Evolutionary conservation across 2,888 invertebrate genomes (phyloP), one percentile per base, ranked within the genome.

Genomic region (Trichogramma dendrolimi): DNA sequence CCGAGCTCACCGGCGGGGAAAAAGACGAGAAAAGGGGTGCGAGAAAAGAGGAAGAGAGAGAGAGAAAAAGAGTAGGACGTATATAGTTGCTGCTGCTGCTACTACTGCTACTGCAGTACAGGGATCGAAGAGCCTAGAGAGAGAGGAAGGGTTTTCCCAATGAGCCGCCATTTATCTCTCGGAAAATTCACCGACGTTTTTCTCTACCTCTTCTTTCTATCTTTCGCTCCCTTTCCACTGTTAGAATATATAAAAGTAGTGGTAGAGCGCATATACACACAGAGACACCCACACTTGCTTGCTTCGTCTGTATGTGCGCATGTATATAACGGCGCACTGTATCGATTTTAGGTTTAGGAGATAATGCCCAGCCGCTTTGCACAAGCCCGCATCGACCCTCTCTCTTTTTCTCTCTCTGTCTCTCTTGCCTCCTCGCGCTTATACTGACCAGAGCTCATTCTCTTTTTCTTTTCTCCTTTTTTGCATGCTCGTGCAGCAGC

Each of bases 321-420:
- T 46, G n/a, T 8, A 8, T 46, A 46, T 49, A 14, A 56, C 46
- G 47, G 62, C 69, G 67, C 70, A 69, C 68, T 71, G 72, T 72
- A 72, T 72, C 72, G 72, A 72, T 72, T 72, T 72, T 72, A 71
- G 72, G 71, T 72, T 71, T 71, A 72, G 71, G 70, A 71, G 71
- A 71, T 72, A 72, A 72, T 71, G 70, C 72, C 70, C 68, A 64
- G 67, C 68, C 63, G 60, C 65, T 64, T 65, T 62, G 62, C 67
- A 27, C 27, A 65, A 63, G 62, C 64, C 67, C 67, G 63, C 67
- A 67, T 63, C 63, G 60, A 53, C 62, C 56, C 51, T 59, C 53
- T 53, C 55, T 65, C 62, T 62, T 62, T 63, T 64, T 64, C 57
- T 10, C n/a, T 54, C 40, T 27, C 27, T 27, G 27, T 27, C 11